Evolutionary conservation across 2,113 vertebrate genomes (phyloP), one percentile per base, ranked within the genome.

Genomic region (Arizona elegans): DNA sequence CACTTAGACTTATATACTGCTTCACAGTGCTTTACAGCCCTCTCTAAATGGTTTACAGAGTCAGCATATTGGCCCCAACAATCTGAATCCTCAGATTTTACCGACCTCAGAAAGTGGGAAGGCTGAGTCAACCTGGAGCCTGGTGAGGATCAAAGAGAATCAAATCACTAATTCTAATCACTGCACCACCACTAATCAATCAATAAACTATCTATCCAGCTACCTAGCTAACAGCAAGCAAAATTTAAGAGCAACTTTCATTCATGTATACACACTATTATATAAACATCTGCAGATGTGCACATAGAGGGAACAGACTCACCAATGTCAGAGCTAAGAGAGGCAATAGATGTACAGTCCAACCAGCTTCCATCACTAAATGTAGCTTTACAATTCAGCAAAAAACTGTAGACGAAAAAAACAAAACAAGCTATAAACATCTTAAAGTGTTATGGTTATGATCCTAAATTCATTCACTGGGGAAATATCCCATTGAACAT

Each of bases 251-350:
- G 70, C 15, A 38, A 38, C 38, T 38, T 19, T 15, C 33, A 38
- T 95, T 43, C 0, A 0, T 52, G 87, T 91, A 58, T 11, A 54
- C 19, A 91, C 62, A 21, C 7, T 43, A 43, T 81, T 81, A 43
- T 81, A 81, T 81, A 81, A 81, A 81, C 33, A 81, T 43, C 0
- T 50, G 15, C 38, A 13, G 15, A 2, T 50, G 26, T 52, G 13
- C 5, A 17, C 8, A 29, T 8, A 33, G 47, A 21, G 17, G 43
- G 7, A 12, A 21, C 2, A 91, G 93, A 94, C 97, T 97, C 96
- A 99, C 99, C 98, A 96, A 70, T 53, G 96, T 94, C 75, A 97
- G 88, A 3, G 94, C 95, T 88, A 98, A 97, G 92, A 98, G 93
- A 53, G 98, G 91, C 10, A 98, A n/a, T 90, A 98, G 96, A 70